Conservation (phyloP, 2,888 invertebrate genomes). For the Dendrolimus houi region DNA sequence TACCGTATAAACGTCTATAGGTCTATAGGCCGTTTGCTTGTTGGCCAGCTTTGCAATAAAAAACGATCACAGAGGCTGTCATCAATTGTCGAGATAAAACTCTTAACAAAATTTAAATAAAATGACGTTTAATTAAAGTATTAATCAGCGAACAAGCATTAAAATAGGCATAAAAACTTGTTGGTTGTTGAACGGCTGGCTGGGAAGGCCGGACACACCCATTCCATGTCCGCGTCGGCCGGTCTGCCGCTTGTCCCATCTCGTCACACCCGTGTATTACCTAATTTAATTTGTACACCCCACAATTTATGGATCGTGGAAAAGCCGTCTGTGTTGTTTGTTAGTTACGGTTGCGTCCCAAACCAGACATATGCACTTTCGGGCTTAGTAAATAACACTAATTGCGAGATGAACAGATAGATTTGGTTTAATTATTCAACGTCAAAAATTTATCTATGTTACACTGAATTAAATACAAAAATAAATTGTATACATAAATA, state of each 20-base stretch:
- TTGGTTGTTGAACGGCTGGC: constrained; percentile 14
- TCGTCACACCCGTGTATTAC: constrained; percentile 71
- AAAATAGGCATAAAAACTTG: constrained; percentile 18
- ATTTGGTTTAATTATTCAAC: too few species aligned
- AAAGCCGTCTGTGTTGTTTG: constrained; percentile 39
- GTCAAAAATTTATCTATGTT: too few species aligned
- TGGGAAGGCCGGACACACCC: constrained; percentile 55
- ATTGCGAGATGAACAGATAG: too few species aligned
- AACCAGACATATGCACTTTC: constrained; percentile 5
- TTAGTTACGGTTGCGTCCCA: too few species aligned
- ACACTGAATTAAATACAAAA: too few species aligned
- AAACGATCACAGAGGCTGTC: too few species aligned
- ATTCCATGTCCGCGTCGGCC: constrained; percentile 62
- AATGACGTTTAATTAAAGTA: background rate
- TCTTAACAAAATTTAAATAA: background rate
- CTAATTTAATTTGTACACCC: constrained; percentile 73
- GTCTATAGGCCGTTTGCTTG: too few species aligned
- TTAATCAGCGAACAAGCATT: constrained; percentile 3
- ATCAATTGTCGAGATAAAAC: too few species aligned
- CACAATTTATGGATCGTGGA: constrained; percentile 66
- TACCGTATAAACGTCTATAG: too few species aligned
- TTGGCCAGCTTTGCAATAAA: too few species aligned
- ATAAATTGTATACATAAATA: too few species aligned
- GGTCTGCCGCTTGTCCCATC: constrained; percentile 55
- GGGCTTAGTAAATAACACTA: constrained; percentile 16